phyloP scores from a whole-genome alignment of 2,113 vertebrate species.

The Pelodiscus sinensis region DNA sequence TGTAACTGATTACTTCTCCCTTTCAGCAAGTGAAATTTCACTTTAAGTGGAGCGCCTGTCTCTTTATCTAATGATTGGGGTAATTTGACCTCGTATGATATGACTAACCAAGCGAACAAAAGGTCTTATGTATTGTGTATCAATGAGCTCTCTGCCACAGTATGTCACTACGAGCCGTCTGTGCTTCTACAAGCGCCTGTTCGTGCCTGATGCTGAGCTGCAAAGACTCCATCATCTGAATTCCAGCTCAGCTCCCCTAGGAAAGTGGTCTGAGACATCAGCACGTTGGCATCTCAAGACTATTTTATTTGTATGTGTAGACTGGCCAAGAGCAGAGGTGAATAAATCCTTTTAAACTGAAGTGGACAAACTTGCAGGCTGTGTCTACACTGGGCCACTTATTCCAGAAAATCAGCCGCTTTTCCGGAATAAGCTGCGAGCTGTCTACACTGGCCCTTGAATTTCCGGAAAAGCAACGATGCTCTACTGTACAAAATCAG shows the following conservation, averaged over 20 bases:
- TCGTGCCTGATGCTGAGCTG: neutral
- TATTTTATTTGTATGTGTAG: neutral
- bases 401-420: too few species aligned
- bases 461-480: too few species aligned
- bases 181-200: neutral
- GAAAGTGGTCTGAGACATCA: neutral
- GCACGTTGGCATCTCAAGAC: fast-evolving
- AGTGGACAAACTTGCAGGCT: neutral
- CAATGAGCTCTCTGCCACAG: neutral
- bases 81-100: neutral
- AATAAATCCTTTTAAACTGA: neutral
- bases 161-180: neutral
- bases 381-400: too few species aligned
- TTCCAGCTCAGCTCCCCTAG: neutral
- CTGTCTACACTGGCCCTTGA: too few species aligned
- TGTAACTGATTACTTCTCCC: neutral
- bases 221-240: neutral
- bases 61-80: neutral
- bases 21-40: constrained; percentile 24
- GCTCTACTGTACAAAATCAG: too few species aligned
- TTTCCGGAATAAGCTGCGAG: too few species aligned
- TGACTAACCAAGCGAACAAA: neutral
- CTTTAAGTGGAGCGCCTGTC: neutral
- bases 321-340: neutral
- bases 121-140: neutral